These are phyloP conservation scores for Cremastobaeus sp. DNA, from an alignment of 2,888 invertebrate species.

Conservation along the genomic window DNA sequence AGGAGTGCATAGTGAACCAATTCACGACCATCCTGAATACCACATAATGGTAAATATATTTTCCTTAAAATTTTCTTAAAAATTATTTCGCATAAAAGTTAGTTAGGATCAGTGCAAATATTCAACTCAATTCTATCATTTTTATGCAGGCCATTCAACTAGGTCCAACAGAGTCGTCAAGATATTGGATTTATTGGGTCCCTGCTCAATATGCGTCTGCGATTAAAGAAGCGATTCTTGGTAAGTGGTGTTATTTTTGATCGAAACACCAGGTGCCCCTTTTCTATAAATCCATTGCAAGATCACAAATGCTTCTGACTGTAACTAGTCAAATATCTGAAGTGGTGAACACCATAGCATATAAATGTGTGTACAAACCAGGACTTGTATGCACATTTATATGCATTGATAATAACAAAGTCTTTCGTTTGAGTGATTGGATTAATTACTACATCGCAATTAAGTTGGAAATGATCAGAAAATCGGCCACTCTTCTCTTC, in stretches of 20 bases:
- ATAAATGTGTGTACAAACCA: slow-evolving; percentile 17
- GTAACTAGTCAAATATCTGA: slow-evolving; percentile 50
- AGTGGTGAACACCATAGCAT: slow-evolving; percentile 8
- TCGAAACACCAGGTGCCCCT: slow-evolving; percentile 60
- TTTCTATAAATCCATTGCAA: slow-evolving; percentile 36
- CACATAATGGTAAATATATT: slow-evolving; percentile 86
- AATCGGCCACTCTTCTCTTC: neutral
- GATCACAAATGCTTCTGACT: slow-evolving; percentile 52
- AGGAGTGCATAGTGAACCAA: slow-evolving; percentile 88
- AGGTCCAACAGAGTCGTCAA: slow-evolving; percentile 93
- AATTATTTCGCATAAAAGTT: neutral
- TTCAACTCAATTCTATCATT: neutral
- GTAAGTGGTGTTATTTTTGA: slow-evolving; percentile 90
- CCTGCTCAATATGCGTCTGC: slow-evolving; percentile 94
- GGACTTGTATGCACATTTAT: slow-evolving; percentile 1
- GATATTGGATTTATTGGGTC: slow-evolving; percentile 97
- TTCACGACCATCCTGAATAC: slow-evolving; percentile 93
- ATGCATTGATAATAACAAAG: slow-evolving; percentile 3
- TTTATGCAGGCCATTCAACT: slow-evolving; percentile 90
- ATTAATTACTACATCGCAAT: slow-evolving; percentile 31
- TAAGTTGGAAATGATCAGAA: neutral
- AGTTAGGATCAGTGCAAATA: too few relatives aligned
- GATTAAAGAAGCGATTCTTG: slow-evolving; percentile 93
- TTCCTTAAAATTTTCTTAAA: neutral
- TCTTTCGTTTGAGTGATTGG: slow-evolving; percentile 36